Base-by-base conservation (phyloP, 2,797 vertebrate species). In the Poecilia velifera region DNA sequence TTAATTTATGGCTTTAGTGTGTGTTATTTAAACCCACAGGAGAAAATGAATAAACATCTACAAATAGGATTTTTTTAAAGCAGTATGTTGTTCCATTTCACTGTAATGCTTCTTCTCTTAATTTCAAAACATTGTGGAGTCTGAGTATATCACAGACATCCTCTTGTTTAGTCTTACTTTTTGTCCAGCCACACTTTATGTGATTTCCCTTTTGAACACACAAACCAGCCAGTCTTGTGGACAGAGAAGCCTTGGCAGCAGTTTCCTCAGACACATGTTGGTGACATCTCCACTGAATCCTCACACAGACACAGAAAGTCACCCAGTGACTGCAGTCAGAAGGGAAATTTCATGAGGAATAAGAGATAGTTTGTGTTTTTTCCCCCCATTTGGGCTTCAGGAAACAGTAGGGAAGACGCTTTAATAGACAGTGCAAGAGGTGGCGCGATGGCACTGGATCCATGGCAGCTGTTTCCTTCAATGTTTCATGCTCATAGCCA, bases 391-490 rank as follows among this genome's bases (percentile, higher is more conserved):
- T 80, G 76, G 85, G 87, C 92, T 89, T 78, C 36, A 84, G 82
- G 89, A 88, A 92, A 78, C 82, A 88, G 87, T 84, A 84, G 91
- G 89, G 86, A 88, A 87, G 88, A 89, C 3, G 79, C 94, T 95
- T 95, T 96, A 96, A 94, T 93, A 95, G 96, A 96, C 94, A 94
- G 91, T 95, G 91, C 94, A 95, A 96, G 95, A 92, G 95, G 94
- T 96, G 92, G 79, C 83, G 95, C 96, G 92, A 97, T 94, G 95
- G 96, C 94, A 89, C 92, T 95, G 95, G 97, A 98, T 97, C 96
- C 62, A 96, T 95, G 97, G 97, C 98, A 99, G 98, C 97, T 99
- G 98, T 98, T 98, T 97, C 97, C 97, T 97, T 99, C 97, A 98
- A 98, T 98, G 97, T 99, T 99, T 98, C 96, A 98, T 98, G 97